Base-by-base conservation (phyloP, 2,888 invertebrate species). In the Epinotia demarniana region DNA sequence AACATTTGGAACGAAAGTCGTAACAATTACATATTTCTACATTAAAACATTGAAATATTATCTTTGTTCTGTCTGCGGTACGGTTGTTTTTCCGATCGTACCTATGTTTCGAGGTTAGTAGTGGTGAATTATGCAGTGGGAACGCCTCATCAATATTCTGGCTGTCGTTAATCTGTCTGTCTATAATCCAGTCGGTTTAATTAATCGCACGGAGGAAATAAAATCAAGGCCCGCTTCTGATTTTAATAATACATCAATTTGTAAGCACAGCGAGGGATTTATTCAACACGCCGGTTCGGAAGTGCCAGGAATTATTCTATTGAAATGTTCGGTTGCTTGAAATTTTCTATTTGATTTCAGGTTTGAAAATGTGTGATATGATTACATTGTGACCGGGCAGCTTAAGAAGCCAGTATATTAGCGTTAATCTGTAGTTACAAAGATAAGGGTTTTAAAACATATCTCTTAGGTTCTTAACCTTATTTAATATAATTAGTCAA, bases 181-280 rank as follows among this genome's bases (percentile, higher is more conserved):
- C 62, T 53, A 75, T 75, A 75, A 75, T 66, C 70, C 64, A 23
- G 63, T 55, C 13, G 63, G 53, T 71, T 70, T 75, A 70, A 75
- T 75, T 75, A 75, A 75, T 74, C 46, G 58, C 69, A 69, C 62
- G 23, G 64, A 39, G 70, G 55, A 60, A 75, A 71, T 75, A 75
- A 75, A 75, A 71, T 64, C 75, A 75, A 61, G 64, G 70, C 53
- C 53, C 64, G 64, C 23, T 19, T 66, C 70, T 71, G 70, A 75
- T 75, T 75, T 75, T 75, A 75, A 75, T 75, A 75, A 75, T 71
- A 71, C 64, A 70, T 71, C 75, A 71, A 70, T 75, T 75, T 75
- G 60, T 75, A 75, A 75, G 75, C 75, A 70, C 64, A 58, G 49
- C 27, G 49, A 11, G 69, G 58, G 43, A 23, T 68, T 55, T 57